Evolutionary conservation across 2,888 invertebrate species (phyloP).

Genomic region (Ennomos quercinarius): DNA sequence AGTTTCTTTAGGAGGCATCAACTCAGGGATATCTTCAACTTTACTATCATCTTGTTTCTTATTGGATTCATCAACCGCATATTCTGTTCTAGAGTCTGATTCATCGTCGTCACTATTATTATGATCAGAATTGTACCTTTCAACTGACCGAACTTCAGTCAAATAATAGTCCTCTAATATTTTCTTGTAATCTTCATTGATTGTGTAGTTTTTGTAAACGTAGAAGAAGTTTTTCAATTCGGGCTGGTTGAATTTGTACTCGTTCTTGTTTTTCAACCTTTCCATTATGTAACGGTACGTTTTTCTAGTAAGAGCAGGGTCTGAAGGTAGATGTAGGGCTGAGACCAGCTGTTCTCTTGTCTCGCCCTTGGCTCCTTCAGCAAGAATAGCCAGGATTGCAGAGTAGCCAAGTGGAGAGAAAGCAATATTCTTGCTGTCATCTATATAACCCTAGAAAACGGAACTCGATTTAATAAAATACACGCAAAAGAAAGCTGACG

Average conservation of each 20-base stretch:
- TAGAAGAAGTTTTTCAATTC: conserved; percentile 89
- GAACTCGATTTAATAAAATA: conserved; percentile 3
- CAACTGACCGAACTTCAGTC: conserved; percentile 87
- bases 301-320: conserved; percentile 72
- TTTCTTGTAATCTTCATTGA: conserved; percentile 86
- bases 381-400: conserved; percentile 86
- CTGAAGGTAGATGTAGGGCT: conserved; percentile 84
- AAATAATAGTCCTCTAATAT: conserved; percentile 85
- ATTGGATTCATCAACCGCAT: conserved; percentile 63
- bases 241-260: conserved; percentile 81
- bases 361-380: conserved; percentile 87
- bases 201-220: conserved; percentile 87
- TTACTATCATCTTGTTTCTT: conserved; percentile 61
- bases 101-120: conserved; percentile 60
- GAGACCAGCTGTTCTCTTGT: conserved; percentile 85
- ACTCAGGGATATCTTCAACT: conserved; percentile 63
- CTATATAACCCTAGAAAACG: conserved; percentile 78
- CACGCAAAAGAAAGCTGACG: conserved; percentile 10
- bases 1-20: conserved; percentile 72
- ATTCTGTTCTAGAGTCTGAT: conserved; percentile 59
- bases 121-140: conserved; percentile 64
- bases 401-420: conserved; percentile 88
- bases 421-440: conserved; percentile 84
- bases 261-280: conserved; percentile 77
- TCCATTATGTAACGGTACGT: conserved; percentile 81